These are phyloP conservation scores for Phocoena sinus DNA, from an alignment of 2,113 vertebrate genomes.

Conservation along the genomic window DNA sequence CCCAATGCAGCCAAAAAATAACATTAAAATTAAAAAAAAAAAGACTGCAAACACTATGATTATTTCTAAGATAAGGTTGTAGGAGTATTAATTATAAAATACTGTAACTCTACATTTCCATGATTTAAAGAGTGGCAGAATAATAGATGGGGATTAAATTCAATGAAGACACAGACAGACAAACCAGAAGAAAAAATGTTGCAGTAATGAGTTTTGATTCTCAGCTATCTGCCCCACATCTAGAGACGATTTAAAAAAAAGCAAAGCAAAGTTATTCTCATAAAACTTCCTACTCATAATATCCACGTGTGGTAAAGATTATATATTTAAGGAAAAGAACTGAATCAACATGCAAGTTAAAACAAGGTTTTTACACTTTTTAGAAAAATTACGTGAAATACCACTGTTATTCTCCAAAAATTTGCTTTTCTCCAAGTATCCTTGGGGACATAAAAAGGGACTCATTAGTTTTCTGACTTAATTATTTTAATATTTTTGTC, in stretches of 20 bases:
- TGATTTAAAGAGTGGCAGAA: not conserved
- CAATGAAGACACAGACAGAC: not conserved
- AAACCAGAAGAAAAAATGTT: not conserved
- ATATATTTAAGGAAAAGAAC: not conserved
- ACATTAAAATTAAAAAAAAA: too few relatives aligned
- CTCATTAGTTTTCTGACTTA: not conserved
- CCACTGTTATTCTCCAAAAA: not conserved
- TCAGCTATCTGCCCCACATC: not conserved
- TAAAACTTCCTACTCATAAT: not conserved
- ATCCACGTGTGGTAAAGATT: not conserved
- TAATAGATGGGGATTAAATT: not conserved
- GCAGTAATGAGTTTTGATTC: not conserved
- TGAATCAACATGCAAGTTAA: not conserved
- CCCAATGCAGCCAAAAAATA: too few relatives aligned
- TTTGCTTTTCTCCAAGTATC: not conserved
- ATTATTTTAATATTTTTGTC: conserved; percentile 8
- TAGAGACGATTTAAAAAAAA: not conserved
- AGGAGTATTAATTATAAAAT: not conserved
- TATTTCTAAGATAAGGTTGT: not conserved
- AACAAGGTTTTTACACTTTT: not conserved
- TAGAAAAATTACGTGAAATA: not conserved
- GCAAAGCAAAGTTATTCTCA: not conserved
- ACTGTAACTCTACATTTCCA: not conserved
- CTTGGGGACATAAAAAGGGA: not conserved
- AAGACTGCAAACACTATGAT: not conserved